Evolutionary conservation across 2,113 vertebrate genomes (phyloP).

Genomic region (Urocolius indicus): DNA sequence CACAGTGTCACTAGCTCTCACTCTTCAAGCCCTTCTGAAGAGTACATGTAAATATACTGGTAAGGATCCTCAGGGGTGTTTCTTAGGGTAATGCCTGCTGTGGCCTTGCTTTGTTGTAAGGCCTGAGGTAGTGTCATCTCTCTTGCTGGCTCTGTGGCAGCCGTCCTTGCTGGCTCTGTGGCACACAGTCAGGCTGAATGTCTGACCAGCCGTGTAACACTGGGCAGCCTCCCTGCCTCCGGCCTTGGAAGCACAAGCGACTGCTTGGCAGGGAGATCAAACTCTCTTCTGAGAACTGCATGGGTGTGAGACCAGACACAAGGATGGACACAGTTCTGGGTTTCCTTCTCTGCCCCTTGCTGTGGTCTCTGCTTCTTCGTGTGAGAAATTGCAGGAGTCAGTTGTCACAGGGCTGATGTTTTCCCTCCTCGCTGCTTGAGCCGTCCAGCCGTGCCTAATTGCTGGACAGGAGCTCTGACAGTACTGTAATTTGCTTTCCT

Average conservation of each 20-base stretch:
- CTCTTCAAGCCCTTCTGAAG: neutral
- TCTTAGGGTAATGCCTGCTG: neutral
- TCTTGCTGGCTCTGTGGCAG: neutral
- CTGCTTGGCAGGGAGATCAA: slow-evolving; percentile 46
- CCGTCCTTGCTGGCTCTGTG: neutral
- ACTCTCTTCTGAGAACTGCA: slow-evolving; percentile 33
- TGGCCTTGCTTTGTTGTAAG: neutral
- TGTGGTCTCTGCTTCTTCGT: neutral
- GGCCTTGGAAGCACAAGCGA: neutral
- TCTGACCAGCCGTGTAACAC: neutral
- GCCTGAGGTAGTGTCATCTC: neutral
- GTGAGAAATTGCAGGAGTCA: neutral
- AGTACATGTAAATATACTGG: neutral
- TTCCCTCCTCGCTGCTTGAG: neutral
- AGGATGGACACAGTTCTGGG: slow-evolving; percentile 2
- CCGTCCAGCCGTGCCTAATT: neutral
- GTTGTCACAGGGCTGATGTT: neutral
- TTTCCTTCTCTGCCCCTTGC: neutral
- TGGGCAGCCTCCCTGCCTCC: neutral
- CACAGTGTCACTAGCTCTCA: accelerated
- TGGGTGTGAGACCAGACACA: neutral
- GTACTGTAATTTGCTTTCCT: neutral
- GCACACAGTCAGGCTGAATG: neutral
- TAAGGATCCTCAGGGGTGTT: neutral
- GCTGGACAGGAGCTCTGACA: neutral